These are phyloP conservation scores for Lutjanus campechanus DNA, from an alignment of 2,797 vertebrate genomes.

Conservation along the genomic window DNA sequence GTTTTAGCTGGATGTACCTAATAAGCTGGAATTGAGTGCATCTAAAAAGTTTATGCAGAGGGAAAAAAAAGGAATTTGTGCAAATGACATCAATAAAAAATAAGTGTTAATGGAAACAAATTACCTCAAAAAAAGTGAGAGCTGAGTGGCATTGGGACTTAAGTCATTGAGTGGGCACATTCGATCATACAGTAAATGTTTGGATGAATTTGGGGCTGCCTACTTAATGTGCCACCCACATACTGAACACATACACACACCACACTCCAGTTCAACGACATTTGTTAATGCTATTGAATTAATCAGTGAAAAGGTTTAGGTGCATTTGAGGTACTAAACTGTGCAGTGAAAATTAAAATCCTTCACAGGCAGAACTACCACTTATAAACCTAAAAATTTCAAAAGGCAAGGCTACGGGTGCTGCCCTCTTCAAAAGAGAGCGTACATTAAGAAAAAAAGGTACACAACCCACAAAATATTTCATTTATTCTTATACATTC, in stretches of 20 bases:
- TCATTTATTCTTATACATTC: constrained; percentile 44
- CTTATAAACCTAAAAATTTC: constrained; percentile 34
- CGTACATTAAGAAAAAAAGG: constrained; percentile 26
- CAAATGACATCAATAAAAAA: background rate
- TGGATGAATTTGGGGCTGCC: background rate
- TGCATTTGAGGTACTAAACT: constrained; percentile 1
- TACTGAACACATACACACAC: background rate
- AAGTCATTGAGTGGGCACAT: background rate
- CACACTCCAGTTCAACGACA: background rate
- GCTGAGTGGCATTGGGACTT: background rate
- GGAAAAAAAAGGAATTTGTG: background rate
- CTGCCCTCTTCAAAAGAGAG: constrained; percentile 36
- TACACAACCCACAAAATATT: constrained; percentile 43
- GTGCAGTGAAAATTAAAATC: constrained; percentile 42
- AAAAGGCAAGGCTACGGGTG: constrained; percentile 58
- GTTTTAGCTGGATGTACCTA: background rate
- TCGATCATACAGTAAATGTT: background rate
- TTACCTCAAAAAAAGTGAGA: background rate
- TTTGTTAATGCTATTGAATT: constrained; percentile 16
- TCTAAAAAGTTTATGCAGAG: background rate
- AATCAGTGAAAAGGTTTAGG: constrained; percentile 21
- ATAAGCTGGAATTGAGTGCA: background rate
- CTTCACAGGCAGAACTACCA: constrained; percentile 44
- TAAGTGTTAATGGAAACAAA: background rate
- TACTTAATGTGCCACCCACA: background rate